Conservation (phyloP, 2,797 vertebrate species). For the Falco peregrinus region DNA sequence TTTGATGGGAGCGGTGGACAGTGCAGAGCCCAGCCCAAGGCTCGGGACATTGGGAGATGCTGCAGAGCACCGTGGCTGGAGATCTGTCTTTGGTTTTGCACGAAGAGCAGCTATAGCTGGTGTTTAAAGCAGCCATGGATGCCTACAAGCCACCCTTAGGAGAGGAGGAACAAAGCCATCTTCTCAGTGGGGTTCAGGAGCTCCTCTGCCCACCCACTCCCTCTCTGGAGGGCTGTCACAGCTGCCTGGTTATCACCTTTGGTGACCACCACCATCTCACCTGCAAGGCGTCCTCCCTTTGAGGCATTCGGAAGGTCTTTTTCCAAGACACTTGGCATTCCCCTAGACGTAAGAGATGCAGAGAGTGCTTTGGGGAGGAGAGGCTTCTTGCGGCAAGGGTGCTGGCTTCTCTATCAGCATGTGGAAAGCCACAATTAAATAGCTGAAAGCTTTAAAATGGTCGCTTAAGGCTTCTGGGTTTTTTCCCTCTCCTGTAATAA, state of each 20-base stretch:
- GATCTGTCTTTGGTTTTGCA: not conserved
- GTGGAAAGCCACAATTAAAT: constrained; percentile 45
- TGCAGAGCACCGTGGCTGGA: not conserved
- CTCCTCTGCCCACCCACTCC: accelerated
- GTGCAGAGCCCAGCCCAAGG: not conserved
- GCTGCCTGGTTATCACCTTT: not conserved
- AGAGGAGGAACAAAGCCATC: not conserved
- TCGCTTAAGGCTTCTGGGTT: constrained; percentile 7
- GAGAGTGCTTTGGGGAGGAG: not conserved
- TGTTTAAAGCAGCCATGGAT: not conserved
- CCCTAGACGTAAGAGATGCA: not conserved
- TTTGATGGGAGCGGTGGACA: not conserved
- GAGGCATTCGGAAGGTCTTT: not conserved
- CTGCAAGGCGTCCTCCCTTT: not conserved
- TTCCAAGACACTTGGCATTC: not conserved
- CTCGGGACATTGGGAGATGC: not conserved
- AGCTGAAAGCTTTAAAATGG: constrained; percentile 38
- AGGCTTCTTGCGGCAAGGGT: not conserved
- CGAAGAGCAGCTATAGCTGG: not conserved
- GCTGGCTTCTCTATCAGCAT: not conserved
- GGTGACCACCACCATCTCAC: not conserved
- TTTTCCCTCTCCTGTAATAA: not conserved
- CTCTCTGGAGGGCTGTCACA: not conserved
- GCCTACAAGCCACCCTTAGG: not conserved
- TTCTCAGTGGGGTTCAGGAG: not conserved